Base-by-base conservation (phyloP, 1,140 invertebrate genomes). In the Homarus americanus region DNA sequence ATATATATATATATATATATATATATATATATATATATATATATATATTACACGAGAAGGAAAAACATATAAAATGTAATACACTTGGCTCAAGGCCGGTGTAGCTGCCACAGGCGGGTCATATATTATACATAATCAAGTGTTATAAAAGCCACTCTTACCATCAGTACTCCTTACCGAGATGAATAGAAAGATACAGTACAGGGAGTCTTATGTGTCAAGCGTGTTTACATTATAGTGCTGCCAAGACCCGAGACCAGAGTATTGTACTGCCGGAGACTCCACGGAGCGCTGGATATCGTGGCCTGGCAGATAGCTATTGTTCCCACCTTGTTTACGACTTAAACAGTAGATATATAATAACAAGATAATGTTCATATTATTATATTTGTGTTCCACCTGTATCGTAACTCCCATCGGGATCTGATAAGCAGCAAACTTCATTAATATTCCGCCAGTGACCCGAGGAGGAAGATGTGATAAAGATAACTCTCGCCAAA, bases 261-360 rank as follows among this genome's bases (percentile, higher is more conserved):
- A 4, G 63, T 69, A 69, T 69, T 69, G 63, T 69, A 32, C 63
- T n/a, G n/a, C n/a, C n/a, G n/a, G n/a, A n/a, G n/a, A n/a, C n/a
- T 58, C 28, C 28, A 32, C 2, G 63, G 63, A 32, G 63, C 24
- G 63, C 4, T 20, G 12, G 63, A 4, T 69, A 32, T 69, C n/a
- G 63, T 20, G 5, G n/a, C 63, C 63, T 32, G 63, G 12, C 63
- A 69, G 63, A 32, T 69, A 32, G n/a, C 63, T 28, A 69, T 69
- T 69, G 63, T 69, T 69, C 63, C 63, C 63, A 69, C 63, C n/a
- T 69, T 69, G 63, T 69, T 69, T 69, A 69, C 63, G 63, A 69
- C 63, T 69, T 69, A 69, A 69, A 69, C 63, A 69, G 63, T 69
- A 69, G 63, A 69, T 69, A 69, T 69, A 69, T 69, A 69, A 69